Percentiles rank a stretch among this genome's conserved stretches.
Conservation (phyloP, 1,140 invertebrate species). For the Heliconius eleuchia region DNA sequence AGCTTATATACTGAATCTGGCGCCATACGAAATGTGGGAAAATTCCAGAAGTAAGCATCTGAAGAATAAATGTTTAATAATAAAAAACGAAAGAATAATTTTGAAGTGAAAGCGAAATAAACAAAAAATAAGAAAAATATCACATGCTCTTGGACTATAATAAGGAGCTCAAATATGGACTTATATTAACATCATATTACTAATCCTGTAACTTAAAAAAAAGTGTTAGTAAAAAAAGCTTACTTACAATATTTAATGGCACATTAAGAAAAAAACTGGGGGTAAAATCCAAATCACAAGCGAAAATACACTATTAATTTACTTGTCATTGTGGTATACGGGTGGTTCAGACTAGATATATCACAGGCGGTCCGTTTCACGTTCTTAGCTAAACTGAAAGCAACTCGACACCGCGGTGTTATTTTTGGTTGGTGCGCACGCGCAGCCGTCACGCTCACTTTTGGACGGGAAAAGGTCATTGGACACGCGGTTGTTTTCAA, state of each 20-base stretch:
- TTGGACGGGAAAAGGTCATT: constrained; percentile 76
- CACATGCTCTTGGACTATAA: constrained; percentile 1
- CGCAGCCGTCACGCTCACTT: constrained; percentile 68
- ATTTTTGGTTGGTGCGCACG: constrained; percentile 64
- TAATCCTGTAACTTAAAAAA: not conserved
- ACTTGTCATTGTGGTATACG: constrained; percentile 66
- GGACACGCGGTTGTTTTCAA: constrained; percentile 64
- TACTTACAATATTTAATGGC: constrained; percentile 64
- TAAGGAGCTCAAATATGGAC: not conserved
- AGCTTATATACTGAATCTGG: not conserved
- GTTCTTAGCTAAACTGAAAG: constrained; percentile 57
- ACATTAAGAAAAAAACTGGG: constrained; percentile 60
- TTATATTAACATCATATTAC: not conserved
- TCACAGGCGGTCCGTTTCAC: constrained; percentile 43
- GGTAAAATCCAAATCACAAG: constrained; percentile 63
- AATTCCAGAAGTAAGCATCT: not conserved
- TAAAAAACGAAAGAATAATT: not conserved
- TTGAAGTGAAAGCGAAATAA: not conserved
- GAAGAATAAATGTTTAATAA: not conserved
- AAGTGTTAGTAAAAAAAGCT: constrained; percentile 41
- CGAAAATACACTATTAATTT: constrained; percentile 55
- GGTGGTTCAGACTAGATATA: constrained; percentile 59
- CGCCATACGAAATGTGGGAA: not conserved
- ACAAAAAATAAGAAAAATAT: not conserved
- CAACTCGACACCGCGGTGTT: constrained; percentile 68